phyloP scores from a whole-genome alignment of 2,113 vertebrate genomes.

The Coryphaenoides rupestris region DNA sequence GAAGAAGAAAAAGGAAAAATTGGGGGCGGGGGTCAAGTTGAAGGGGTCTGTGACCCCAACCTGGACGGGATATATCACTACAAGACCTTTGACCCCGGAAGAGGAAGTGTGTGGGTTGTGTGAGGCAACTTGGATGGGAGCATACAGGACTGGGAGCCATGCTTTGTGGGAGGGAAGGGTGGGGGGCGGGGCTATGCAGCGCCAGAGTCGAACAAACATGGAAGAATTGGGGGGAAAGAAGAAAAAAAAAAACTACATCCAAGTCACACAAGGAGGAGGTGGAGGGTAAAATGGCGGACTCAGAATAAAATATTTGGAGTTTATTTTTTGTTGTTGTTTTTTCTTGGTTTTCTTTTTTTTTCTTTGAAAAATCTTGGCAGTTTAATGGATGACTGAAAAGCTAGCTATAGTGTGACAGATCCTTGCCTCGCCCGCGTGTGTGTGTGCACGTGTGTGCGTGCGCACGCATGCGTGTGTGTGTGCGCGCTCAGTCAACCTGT shows the following conservation, averaged over 20 bases:
- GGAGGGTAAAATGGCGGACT: slow-evolving; percentile 18
- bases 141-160: slow-evolving; percentile 33
- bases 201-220: no score
- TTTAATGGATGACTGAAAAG: slow-evolving; percentile 31
- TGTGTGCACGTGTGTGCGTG: slow-evolving; percentile 31
- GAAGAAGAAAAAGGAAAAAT: neutral
- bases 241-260: slow-evolving; percentile 15
- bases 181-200: slow-evolving; percentile 3
- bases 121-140: slow-evolving; percentile 22
- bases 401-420: slow-evolving; percentile 50
- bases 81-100: no score
- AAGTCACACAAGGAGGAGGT: slow-evolving; percentile 26
- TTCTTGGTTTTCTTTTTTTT: slow-evolving; percentile 53
- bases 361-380: slow-evolving; percentile 54
- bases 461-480: neutral
- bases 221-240: neutral
- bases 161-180: neutral
- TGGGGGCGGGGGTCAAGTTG: slow-evolving; percentile 1
- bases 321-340: slow-evolving; percentile 66
- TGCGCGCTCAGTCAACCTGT: no score
- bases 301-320: slow-evolving; percentile 59
- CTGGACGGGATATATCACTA: no score
- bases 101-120: neutral
- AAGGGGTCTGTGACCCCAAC: no score
- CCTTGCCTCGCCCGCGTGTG: slow-evolving; percentile 41